Evolutionary conservation across 2,888 invertebrate species (phyloP), one percentile per base, ranked within the genome.

Genomic region (Parthenolecanium corni): DNA sequence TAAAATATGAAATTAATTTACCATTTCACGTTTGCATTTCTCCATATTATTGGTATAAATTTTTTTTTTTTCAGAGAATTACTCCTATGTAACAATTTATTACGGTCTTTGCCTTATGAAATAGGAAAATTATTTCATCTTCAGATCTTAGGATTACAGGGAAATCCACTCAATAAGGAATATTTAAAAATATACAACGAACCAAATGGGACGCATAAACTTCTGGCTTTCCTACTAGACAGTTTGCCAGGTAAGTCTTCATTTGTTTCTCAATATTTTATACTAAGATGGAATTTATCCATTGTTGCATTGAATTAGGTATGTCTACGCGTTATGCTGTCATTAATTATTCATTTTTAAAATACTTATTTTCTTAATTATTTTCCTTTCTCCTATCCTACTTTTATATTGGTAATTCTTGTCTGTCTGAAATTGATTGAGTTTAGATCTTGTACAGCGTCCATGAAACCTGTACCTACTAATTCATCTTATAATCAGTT

Each of bases 101-200:
- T 98, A 70, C 83, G 95, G 68, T 86, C 88, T 70, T 79, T 98
- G 72, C 98, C 98, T 2, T 95, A 90, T 76, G 96, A 97, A 78
- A 80, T 98, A 70, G 98, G 98, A 70, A 94, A 94, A 77, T 81
- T 97, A 70, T 98, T 97, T 77, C 92, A 96, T 77, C 81, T 98
- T 68, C 89, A 93, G 76, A 83, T 89, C 71, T 80, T 98, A 69
- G 93, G 94, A 72, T 80, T 91, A 70, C 86, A 89, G 72, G 95
- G 94, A 23, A 97, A 97, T 79, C 96, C 95, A 44, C 80, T 97
- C 67, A 86, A 86, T 72, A 90, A 90, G 75, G 95, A 96, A 74
- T 86, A 95, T 75, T 80, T 91, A 75, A 82, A 86, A 67, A 81
- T 95, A 68, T 95, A 93, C 77, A 88, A 86, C 74, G 95, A 95